Evolutionary conservation across 2,888 invertebrate genomes (phyloP).

Genomic region (Osmoderma eremita): DNA sequence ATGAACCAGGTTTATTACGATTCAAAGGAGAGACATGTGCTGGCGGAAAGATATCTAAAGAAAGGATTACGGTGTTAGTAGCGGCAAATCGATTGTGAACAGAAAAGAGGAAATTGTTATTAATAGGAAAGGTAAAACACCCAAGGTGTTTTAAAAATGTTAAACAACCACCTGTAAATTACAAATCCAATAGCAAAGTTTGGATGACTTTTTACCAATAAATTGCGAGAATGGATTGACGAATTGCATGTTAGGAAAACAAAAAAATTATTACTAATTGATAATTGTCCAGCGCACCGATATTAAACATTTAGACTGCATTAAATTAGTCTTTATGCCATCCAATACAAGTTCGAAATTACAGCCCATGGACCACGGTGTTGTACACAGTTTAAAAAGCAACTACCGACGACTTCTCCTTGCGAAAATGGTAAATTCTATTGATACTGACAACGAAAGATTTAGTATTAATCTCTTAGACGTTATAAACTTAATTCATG

Average conservation of each 20-base stretch:
- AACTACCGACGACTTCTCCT: conserved; percentile 14
- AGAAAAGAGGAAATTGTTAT: not conserved
- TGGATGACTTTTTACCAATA: not conserved
- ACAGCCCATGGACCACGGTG: conserved; percentile 18
- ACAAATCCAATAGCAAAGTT: too few species aligned
- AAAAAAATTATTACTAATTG: conserved; percentile 18
- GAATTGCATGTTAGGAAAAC: conserved; percentile 3
- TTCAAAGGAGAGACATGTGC: too few species aligned
- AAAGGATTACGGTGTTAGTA: too few species aligned
- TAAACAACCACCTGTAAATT: not conserved
- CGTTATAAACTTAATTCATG: conserved; percentile 3
- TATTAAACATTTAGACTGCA: too few species aligned
- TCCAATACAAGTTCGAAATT: conserved; percentile 21
- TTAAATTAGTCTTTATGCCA: conserved; percentile 23
- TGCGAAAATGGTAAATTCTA: conserved; percentile 20
- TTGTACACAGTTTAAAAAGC: conserved; percentile 16
- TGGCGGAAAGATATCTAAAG: too few species aligned
- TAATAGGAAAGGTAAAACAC: not conserved
- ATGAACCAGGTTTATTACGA: too few species aligned
- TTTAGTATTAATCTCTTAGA: conserved; percentile 19
- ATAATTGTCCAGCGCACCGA: conserved; percentile 17
- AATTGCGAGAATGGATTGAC: not conserved
- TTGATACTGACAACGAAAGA: conserved; percentile 2
- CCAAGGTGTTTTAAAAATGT: not conserved
- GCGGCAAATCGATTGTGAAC: not conserved